These are phyloP conservation scores for Pteropus alecto DNA, from an alignment of 2,113 vertebrate species.

Conservation along the genomic window DNA sequence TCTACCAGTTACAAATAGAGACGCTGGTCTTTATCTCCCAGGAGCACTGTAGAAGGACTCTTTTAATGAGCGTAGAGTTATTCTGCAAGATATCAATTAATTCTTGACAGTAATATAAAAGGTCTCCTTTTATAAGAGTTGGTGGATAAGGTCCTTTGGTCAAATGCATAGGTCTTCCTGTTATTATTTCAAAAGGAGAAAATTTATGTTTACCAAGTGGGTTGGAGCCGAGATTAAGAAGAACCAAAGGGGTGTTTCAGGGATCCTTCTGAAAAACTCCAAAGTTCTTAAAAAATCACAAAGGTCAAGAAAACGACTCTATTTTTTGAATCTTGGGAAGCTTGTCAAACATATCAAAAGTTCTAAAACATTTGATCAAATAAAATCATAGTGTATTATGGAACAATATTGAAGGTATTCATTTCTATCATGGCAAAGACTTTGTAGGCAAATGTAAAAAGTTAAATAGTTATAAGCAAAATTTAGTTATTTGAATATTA, in stretches of 20 bases:
- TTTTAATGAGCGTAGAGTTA: neutral
- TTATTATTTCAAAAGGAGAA: neutral
- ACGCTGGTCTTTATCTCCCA: neutral
- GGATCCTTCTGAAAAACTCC: neutral
- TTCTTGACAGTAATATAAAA: neutral
- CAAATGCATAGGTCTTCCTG: neutral
- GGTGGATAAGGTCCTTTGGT: neutral
- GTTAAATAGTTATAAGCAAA: neutral
- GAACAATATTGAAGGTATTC: neutral
- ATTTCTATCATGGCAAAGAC: neutral
- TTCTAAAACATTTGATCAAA: neutral
- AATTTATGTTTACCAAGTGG: neutral
- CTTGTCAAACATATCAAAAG: neutral
- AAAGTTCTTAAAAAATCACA: neutral
- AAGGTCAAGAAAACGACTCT: neutral
- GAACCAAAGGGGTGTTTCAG: neutral
- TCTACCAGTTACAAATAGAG: neutral
- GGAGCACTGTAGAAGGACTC: neutral
- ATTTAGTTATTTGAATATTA: neutral
- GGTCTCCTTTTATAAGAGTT: neutral
- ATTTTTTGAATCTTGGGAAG: neutral
- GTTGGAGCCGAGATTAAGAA: neutral
- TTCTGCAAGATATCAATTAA: neutral
- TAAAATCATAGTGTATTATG: neutral
- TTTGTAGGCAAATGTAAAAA: neutral